Conservation (phyloP, 2,797 vertebrate genomes). For the Columba guinea region DNA sequence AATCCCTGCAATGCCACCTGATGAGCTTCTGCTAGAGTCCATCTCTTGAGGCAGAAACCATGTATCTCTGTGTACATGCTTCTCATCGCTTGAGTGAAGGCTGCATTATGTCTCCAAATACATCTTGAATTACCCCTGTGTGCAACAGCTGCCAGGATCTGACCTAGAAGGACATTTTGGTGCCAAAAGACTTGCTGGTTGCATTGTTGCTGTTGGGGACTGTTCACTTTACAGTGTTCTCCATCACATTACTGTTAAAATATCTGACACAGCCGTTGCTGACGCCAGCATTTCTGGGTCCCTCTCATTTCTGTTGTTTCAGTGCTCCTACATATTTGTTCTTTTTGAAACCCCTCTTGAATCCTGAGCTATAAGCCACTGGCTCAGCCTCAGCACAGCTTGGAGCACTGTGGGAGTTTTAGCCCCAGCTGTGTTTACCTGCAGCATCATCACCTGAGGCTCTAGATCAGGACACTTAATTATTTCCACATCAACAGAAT, state of each 20-base stretch:
- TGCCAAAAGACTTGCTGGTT: background rate
- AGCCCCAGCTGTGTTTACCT: background rate
- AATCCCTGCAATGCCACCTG: background rate
- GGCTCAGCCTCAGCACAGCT: background rate
- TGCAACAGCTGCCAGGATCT: background rate
- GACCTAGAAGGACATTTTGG: background rate
- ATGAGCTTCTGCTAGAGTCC: constrained; percentile 54
- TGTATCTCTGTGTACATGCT: accelerated
- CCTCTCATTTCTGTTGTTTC: background rate
- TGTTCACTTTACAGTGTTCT: background rate
- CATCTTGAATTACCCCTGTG: accelerated
- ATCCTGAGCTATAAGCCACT: accelerated
- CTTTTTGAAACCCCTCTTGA: background rate
- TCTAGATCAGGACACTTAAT: background rate
- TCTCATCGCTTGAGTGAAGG: background rate
- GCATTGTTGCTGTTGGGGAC: background rate
- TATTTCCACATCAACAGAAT: accelerated
- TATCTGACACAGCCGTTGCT: accelerated
- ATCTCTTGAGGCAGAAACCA: background rate
- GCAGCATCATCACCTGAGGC: accelerated
- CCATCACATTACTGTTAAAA: accelerated
- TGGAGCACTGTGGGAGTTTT: background rate
- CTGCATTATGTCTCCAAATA: background rate
- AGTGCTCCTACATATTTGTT: background rate
- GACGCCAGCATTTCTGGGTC: background rate